Evolutionary conservation across 2,888 invertebrate species (phyloP), one percentile per base, ranked within the genome.

Genomic region (Lysandra coridon): DNA sequence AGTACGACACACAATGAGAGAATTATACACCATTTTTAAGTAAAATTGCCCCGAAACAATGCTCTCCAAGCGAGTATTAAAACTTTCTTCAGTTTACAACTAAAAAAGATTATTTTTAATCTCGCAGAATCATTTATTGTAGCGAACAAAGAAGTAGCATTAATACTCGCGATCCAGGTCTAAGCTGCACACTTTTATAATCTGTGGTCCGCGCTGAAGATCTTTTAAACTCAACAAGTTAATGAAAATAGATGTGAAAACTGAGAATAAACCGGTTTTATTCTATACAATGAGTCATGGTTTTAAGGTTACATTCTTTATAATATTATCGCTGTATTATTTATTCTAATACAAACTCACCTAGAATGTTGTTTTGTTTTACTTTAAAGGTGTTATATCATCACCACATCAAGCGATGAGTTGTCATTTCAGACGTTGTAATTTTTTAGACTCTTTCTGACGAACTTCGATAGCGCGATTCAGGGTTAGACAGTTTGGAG

Each of bases 171-270:
- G 64, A 69, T 69, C 69, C 33, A 5, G 69, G 33, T 69, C 14
- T 69, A 37, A 33, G 33, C 44, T 74, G 76, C 53, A 76, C 53
- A 76, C 33, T 76, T 76, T 57, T 57, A 76, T 57, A 76, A 57
- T 53, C 53, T 33, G 76, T 3, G 76, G 53, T 33, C 76, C 14
- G 74, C 44, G 73, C 74, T 44, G 44, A 44, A 33, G 23, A 14
- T 76, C 76, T 57, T 76, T 57, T 76, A 33, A 76, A 44, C 76
- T 76, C 57, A 53, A 49, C 30, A 76, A 57, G 76, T 33, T 57
- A 76, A 57, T 53, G 53, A 76, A 53, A 76, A 76, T 76, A 4
- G 57, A 76, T 76, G 76, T 5, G 33, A 57, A 53, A 76, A 69
- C 14, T 69, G 17, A 69, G 33, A 69, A 37, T 69, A 23, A 69